Conservation (phyloP, 2,113 vertebrate genomes). For the Oreochromis aureus region DNA sequence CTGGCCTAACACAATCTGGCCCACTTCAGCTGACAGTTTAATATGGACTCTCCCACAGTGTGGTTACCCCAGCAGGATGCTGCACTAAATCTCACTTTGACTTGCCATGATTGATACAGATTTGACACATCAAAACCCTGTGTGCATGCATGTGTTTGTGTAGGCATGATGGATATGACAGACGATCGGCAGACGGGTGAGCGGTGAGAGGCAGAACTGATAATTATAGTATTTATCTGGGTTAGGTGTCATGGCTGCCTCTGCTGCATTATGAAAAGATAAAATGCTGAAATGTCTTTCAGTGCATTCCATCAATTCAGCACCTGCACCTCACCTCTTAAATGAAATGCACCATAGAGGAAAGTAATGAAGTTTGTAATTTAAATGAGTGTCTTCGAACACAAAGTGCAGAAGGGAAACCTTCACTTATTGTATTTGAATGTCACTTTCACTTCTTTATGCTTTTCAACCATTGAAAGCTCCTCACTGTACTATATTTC, state of each 20-base stretch:
- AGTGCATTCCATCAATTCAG: conserved; percentile 37
- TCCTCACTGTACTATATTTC: not conserved
- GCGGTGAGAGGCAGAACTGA: conserved; percentile 50
- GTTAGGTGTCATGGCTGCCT: conserved; percentile 56
- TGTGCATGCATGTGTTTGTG: conserved; percentile 22
- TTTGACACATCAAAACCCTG: conserved; percentile 32
- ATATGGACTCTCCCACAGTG: conserved; percentile 56
- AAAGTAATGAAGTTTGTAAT: conserved; percentile 9
- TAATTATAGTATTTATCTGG: conserved; percentile 69
- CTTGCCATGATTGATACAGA: conserved; percentile 56
- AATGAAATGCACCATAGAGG: not conserved
- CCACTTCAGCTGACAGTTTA: conserved; percentile 62
- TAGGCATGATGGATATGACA: conserved; percentile 55
- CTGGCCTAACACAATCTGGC: conserved; percentile 60
- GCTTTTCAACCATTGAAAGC: not conserved
- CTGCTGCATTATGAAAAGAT: conserved; percentile 48
- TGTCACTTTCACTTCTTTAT: not conserved
- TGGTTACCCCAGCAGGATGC: conserved; percentile 19
- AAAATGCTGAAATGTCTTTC: conserved; percentile 41
- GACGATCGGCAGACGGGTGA: conserved; percentile 48
- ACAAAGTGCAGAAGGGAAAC: not conserved
- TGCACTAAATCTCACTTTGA: conserved; percentile 64
- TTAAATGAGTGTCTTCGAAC: not conserved
- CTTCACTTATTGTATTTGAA: not conserved
- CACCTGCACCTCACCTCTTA: conserved; percentile 36